Conservation (phyloP, 1,140 invertebrate genomes). For the Aphelinus certus region DNA sequence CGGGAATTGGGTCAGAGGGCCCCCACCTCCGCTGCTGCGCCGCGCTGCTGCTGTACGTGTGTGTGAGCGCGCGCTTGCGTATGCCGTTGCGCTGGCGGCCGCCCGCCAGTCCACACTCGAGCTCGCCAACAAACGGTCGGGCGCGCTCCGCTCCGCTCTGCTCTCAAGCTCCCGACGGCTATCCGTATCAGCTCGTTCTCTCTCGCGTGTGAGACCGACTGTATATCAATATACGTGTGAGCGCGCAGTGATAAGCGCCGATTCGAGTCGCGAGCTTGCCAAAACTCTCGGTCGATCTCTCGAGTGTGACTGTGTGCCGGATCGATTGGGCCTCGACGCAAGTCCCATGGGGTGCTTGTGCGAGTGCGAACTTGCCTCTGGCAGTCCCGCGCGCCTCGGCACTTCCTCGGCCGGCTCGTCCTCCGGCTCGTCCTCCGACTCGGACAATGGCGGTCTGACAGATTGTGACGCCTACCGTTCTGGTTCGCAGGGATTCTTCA, state of each 20-base stretch:
- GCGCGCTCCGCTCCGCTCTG: slow-evolving; percentile 40
- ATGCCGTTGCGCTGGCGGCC: slow-evolving; percentile 18
- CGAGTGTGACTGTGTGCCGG: no score
- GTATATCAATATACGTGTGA: background rate
- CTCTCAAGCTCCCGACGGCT: slow-evolving; percentile 24
- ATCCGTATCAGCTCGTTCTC: background rate
- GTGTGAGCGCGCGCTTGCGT: slow-evolving; percentile 52
- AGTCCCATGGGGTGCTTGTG: slow-evolving; percentile 65
- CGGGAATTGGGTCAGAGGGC: slow-evolving; percentile 67
- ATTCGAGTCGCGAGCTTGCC: no score
- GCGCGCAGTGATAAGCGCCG: background rate
- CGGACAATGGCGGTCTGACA: slow-evolving; percentile 54
- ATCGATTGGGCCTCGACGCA: no score
- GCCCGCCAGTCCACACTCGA: slow-evolving; percentile 61
- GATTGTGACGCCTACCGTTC: slow-evolving; percentile 62
- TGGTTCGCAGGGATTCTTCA: slow-evolving; percentile 81
- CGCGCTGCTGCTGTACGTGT: slow-evolving; percentile 56
- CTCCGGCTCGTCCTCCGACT: slow-evolving; percentile 18
- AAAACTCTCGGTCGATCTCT: no score
- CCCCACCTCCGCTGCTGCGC: slow-evolving; percentile 59
- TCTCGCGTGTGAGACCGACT: background rate
- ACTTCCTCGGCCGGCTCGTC: slow-evolving; percentile 10
- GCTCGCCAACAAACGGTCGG: slow-evolving; percentile 62
- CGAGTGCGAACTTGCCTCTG: slow-evolving; percentile 44
- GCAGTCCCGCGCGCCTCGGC: slow-evolving; percentile 9